Evolutionary conservation across 2,113 vertebrate species (phyloP), one percentile per base, ranked within the genome.

Genomic region (Pongo abelii): DNA sequence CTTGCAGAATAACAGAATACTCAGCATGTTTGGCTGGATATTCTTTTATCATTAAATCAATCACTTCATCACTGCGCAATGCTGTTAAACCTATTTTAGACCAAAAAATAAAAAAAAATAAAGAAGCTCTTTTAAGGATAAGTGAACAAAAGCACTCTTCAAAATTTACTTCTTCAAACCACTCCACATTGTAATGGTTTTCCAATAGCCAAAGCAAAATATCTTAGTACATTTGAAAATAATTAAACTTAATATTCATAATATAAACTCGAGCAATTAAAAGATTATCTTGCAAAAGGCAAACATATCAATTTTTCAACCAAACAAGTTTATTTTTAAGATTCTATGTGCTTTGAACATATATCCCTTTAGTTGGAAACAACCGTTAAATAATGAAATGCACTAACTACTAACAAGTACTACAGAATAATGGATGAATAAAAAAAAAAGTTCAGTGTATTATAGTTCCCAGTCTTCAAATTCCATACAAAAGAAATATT

Each of bases 31-130:
- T 99, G 97, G 98, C 98, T 85, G 99, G 99, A 96, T 99, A 99
- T 97, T 99, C 99, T 97, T 99, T 99, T 98, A 99, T 99, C 99
- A 99, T 99, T 95, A 99, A 98, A 98, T 99, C 99, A 93, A 99
- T 99, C 77, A 99, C 99, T 98, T 99, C 99, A 97, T 99, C 99
- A 84, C 99, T 99, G 84, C 99, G 99, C 96, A 99, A 98, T 91
- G 99, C 99, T 38, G 99, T 99, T 83, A 99, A 98, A 96, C 99
- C 99, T 99, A 96, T 97, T 97, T 93, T 52, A 97, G 77, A 96
- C 35, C 25, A 55, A 97, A 84, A 97, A 89, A 94, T 72, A 61
- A 50, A 23, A 50, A 23, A 85, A 96, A 84, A 55, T 12, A 20
- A 48, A n/a, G 6, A 86, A 38, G 40, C 8, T 59, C n/a, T 46